A percentile compares a stretch with the other conserved stretches of the same genome.
These are phyloP conservation scores for Sapajus apella DNA, from an alignment of 2,113 vertebrate species.

Conservation along the genomic window DNA sequence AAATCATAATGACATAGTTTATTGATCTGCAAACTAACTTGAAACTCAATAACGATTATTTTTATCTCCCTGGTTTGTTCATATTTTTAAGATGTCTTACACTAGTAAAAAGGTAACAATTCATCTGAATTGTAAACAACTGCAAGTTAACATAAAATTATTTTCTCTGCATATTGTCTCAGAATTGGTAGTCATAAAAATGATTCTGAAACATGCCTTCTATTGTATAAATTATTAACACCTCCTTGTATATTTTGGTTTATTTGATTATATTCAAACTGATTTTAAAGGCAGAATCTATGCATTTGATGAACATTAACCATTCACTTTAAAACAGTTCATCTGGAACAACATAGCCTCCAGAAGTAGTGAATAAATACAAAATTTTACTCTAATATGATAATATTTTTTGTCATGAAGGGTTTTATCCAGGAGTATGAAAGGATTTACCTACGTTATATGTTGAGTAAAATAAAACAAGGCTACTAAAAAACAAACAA, in stretches of 20 bases:
- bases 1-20: not conserved
- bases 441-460: not conserved
- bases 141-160: not conserved
- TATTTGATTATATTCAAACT: not conserved
- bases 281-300: not conserved
- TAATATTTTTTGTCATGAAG: not conserved
- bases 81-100: not conserved
- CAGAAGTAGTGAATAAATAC: not conserved
- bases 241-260: not conserved
- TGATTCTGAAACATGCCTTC: not conserved
- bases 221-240: not conserved
- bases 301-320: not conserved
- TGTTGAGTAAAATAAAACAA: not conserved
- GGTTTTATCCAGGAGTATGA: not conserved
- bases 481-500: not conserved
- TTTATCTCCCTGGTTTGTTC: not conserved
- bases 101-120: not conserved
- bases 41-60: not conserved
- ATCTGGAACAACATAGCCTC: not conserved
- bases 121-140: not conserved
- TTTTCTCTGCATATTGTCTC: not conserved
- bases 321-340: not conserved
- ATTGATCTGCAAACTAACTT: not conserved
- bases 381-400: not conserved
- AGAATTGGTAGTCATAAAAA: not conserved